These are phyloP conservation scores for Ictalurus furcatus DNA, from an alignment of 2,113 vertebrate genomes.

Conservation along the genomic window DNA sequence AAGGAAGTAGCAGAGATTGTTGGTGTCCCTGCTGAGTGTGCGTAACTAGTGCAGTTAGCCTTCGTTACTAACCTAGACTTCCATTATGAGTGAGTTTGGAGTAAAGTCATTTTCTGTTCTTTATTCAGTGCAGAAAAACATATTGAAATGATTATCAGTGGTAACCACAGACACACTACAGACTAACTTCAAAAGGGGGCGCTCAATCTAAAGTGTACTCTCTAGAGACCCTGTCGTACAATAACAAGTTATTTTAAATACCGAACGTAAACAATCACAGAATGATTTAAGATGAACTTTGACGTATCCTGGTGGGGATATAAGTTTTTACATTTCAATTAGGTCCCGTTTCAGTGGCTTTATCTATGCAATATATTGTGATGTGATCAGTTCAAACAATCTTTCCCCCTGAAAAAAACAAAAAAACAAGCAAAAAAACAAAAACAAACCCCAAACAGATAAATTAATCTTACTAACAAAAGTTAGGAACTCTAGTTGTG, in stretches of 20 bases:
- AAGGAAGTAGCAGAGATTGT: neutral
- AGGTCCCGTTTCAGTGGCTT: conserved; percentile 2
- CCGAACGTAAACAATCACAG: neutral
- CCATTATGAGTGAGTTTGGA: neutral
- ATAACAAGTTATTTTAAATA: neutral
- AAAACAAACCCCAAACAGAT: neutral
- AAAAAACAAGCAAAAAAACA: too few relatives aligned
- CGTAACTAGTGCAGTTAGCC: neutral
- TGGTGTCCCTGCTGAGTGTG: neutral
- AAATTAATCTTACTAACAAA: neutral
- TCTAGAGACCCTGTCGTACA: conserved; percentile 9
- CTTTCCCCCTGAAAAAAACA: neutral
- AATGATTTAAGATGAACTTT: neutral
- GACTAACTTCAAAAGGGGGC: conserved; percentile 17
- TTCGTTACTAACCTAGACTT: neutral
- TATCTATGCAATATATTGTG: neutral
- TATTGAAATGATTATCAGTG: neutral
- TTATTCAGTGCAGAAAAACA: neutral
- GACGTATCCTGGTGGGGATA: neutral
- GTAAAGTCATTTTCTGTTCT: neutral
- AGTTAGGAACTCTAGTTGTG: neutral
- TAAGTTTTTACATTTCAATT: neutral
- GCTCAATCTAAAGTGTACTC: conserved; percentile 13
- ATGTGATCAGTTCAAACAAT: neutral
- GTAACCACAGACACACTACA: neutral